A percentile compares a stretch with the other conserved stretches of the same genome.
Conservation (phyloP, 2,797 vertebrate species). For the Carduelis carduelis region DNA sequence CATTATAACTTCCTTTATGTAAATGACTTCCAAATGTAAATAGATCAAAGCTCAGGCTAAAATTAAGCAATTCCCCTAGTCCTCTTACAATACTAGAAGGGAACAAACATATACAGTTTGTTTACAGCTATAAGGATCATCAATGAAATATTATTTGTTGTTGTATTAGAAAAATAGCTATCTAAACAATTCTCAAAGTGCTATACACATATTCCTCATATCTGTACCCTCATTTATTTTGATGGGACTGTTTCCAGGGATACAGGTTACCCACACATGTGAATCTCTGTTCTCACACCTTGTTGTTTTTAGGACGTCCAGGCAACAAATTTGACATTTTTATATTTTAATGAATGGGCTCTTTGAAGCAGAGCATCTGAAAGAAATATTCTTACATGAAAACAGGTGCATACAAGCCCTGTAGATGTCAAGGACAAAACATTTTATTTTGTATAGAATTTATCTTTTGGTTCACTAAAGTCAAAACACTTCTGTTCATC, state of each 20-base stretch:
- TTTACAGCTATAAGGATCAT: background rate
- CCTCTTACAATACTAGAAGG: background rate
- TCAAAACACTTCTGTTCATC: slow-evolving; percentile 65
- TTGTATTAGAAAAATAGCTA: background rate
- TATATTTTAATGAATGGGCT: background rate
- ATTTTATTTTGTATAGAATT: slow-evolving; percentile 46
- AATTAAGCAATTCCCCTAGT: slow-evolving; percentile 34
- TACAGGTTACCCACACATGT: rapidly evolving
- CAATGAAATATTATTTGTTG: background rate
- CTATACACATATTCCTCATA: background rate
- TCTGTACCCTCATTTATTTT: background rate
- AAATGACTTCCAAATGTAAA: slow-evolving; percentile 55
- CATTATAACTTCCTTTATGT: slow-evolving; percentile 38
- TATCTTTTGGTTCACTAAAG: slow-evolving; percentile 56
- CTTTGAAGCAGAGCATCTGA: background rate
- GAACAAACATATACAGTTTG: background rate
- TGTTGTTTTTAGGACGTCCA: background rate
- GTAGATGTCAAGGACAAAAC: slow-evolving; percentile 52
- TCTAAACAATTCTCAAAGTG: background rate
- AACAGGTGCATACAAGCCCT: slow-evolving; percentile 1
- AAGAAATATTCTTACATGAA: background rate
- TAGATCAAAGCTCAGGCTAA: slow-evolving; percentile 31
- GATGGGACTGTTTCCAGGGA: background rate
- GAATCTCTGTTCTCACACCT: background rate
- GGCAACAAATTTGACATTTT: background rate